phyloP scores from a whole-genome alignment of 2,113 vertebrate species.

The Vulpes vulpes region DNA sequence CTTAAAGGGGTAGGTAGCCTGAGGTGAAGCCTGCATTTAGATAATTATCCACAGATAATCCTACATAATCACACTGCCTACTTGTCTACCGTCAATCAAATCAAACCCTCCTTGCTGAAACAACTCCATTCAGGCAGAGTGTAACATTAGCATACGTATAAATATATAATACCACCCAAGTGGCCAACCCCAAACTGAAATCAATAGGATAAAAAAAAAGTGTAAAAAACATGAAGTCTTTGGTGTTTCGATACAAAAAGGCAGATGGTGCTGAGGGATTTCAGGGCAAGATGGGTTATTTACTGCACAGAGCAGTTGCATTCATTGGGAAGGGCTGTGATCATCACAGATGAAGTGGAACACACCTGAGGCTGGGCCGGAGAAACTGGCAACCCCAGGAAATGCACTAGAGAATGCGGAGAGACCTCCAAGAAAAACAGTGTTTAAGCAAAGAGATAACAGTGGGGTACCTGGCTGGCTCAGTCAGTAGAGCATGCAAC shows the following conservation, averaged over 20 bases:
- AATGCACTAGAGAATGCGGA: background rate
- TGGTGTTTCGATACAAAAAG: background rate
- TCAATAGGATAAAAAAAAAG: conserved; percentile 1
- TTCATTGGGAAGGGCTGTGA: background rate
- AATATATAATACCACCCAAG: background rate
- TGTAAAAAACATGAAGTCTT: background rate
- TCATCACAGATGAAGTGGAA: background rate
- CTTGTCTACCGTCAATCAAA: background rate
- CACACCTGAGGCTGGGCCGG: background rate
- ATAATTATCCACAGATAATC: background rate
- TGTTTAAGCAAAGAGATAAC: background rate
- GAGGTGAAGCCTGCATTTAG: background rate
- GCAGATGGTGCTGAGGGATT: background rate
- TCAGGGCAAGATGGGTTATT: background rate
- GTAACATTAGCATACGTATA: background rate
- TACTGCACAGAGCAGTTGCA: background rate
- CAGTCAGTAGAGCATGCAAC: background rate
- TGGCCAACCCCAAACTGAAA: background rate
- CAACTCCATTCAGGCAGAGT: background rate
- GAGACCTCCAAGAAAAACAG: background rate
- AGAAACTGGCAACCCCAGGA: background rate
- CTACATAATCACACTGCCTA: background rate
- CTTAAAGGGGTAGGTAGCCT: background rate
- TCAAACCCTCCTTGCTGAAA: background rate
- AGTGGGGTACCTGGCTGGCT: background rate